Base-by-base conservation (phyloP, 2,888 invertebrate species). In the Crepidodera aurea region DNA sequence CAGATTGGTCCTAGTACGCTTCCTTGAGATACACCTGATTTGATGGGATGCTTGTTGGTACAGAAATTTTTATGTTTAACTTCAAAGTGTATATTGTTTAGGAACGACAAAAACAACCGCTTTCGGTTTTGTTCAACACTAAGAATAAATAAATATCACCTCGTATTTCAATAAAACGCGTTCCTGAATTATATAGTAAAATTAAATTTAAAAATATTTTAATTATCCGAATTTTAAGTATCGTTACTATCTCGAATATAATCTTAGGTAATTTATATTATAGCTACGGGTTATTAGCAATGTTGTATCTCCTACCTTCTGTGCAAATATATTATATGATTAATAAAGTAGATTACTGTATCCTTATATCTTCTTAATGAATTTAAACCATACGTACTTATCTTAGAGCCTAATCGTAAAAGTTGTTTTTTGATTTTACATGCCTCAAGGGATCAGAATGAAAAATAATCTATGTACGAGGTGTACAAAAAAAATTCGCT, bases 281-380 rank as follows among this genome's bases (percentile, higher is more conserved):
- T 40, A 54, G 42, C 54, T 54, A 12, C 22, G 18, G 42, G 54
- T 22, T 54, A 40, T 54, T 54, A 34, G 34, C 13, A 51, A 18
- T 50, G 13, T 16, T 50, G 34, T 51, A 51, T 51, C 51, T 15
- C 51, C 39, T n/a, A n/a, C n/a, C n/a, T 29, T 42, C 18, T 55
- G 32, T 44, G 55, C 32, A 55, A 55, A 55, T 55, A 44, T 13
- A 50, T 18, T 15, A 18, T 40, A 16, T 15, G 53, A 53, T 53
- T 40, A 53, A 39, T 19, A 55, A 22, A 18, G 8, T 13, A 44
- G 55, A 55, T 55, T 55, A 44, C 29, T 29, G 16, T 34, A 44
- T n/a, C 15, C 42, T 55, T 44, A 44, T 55, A 54, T 44, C 32
- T 13, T 13, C 32, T 44, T 55, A 55, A 55, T 55, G 55, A 55